Evolutionary conservation across 2,888 invertebrate genomes (phyloP).

Genomic region (Drosophila monieri): DNA sequence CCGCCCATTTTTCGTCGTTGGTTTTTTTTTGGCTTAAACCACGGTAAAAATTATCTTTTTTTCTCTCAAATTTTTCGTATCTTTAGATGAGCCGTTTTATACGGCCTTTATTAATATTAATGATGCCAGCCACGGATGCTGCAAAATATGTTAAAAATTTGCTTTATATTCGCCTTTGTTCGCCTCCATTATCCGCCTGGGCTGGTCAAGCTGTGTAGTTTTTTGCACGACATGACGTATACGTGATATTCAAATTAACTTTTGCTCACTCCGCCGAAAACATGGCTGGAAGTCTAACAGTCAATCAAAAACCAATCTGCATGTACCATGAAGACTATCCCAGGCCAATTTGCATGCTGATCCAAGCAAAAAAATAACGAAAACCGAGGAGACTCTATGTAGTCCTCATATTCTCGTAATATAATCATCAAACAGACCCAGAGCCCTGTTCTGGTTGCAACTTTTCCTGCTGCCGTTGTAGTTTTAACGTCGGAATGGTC

Average conservation of each 20-base stretch:
- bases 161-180: conserved; percentile 19
- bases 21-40: conserved; percentile 10
- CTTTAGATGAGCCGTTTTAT: conserved; percentile 65
- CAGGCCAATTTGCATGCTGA: conserved; percentile 43
- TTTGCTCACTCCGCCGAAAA: conserved; percentile 6
- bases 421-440: conserved; percentile 19
- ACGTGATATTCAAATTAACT: conserved; percentile 46
- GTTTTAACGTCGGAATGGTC: conserved; percentile 60
- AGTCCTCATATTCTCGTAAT: conserved; percentile 14
- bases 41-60: conserved; percentile 2
- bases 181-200: not conserved
- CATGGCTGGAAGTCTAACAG: conserved; percentile 48
- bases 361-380: conserved; percentile 13
- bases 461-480: conserved; percentile 45
- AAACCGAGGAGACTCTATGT: conserved; percentile 4
- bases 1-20: conserved; percentile 30
- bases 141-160: conserved; percentile 53
- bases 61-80: conserved; percentile 48
- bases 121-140: conserved; percentile 58
- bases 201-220: conserved; percentile 22
- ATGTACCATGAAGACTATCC: conserved; percentile 39
- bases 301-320: conserved; percentile 74
- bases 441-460: conserved; percentile 9
- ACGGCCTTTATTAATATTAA: conserved; percentile 74
- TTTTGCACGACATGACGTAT: conserved; percentile 33